phyloP scores from a whole-genome alignment of 2,797 vertebrate genomes.

The Prunella strophiata region DNA sequence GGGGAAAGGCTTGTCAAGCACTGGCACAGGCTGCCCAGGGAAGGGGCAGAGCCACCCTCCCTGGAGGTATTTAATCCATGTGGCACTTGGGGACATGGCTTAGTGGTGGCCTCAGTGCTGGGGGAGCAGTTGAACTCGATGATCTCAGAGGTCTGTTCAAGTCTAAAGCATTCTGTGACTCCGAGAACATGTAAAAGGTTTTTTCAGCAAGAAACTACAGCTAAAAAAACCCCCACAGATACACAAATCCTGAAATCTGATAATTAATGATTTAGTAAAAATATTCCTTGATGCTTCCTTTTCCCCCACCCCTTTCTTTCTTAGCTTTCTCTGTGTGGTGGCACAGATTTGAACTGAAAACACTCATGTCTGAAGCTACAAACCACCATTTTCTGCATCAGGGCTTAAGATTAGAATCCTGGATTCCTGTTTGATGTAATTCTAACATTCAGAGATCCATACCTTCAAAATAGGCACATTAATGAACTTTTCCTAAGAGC shows the following conservation, averaged over 20 bases:
- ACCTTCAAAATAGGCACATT: neutral
- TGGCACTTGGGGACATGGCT: neutral
- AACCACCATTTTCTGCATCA: neutral
- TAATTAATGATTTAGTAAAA: neutral
- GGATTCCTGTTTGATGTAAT: neutral
- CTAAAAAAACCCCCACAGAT: fast-evolving
- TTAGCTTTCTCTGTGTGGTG: neutral
- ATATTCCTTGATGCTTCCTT: neutral
- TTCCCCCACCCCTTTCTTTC: neutral
- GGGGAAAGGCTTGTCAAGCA: neutral
- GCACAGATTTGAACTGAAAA: neutral
- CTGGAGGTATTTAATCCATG: neutral
- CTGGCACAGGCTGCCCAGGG: neutral
- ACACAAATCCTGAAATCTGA: neutral
- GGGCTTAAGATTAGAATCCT: neutral
- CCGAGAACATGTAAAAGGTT: neutral
- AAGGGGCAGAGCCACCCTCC: neutral
- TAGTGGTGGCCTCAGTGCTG: neutral
- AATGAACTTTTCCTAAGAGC: neutral
- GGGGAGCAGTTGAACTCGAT: fast-evolving
- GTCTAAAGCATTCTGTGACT: neutral
- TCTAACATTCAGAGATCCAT: neutral
- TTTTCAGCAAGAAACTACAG: neutral
- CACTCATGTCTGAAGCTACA: neutral
- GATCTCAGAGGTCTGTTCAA: neutral